These are phyloP conservation scores for Nipponia nippon DNA, from an alignment of 2,113 vertebrate genomes.

Conservation along the genomic window DNA sequence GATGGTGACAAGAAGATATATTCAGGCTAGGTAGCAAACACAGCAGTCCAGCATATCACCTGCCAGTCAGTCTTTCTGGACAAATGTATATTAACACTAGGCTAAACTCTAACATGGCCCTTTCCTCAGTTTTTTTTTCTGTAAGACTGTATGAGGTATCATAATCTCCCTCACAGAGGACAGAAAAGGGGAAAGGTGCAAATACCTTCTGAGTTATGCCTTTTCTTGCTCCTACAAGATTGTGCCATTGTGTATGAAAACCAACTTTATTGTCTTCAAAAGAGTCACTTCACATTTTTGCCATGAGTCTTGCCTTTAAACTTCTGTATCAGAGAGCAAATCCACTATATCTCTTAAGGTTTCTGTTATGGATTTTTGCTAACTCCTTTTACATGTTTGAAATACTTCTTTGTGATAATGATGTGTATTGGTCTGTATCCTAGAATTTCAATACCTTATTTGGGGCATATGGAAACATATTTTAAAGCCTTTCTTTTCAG, in stretches of 20 bases:
- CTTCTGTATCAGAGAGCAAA: background rate
- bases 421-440: background rate
- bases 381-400: background rate
- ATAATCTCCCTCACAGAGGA: background rate
- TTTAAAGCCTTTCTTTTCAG: background rate
- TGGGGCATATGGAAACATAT: background rate
- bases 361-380: background rate
- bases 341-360: background rate
- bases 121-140: background rate
- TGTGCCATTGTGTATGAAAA: background rate
- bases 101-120: background rate
- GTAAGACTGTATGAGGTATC: background rate
- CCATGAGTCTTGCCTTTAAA: background rate
- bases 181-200: background rate
- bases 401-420: background rate
- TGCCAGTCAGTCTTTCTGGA: background rate
- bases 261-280: background rate
- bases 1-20: background rate
- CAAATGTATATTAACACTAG: background rate
- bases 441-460: background rate
- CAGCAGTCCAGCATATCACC: background rate
- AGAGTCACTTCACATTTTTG: background rate
- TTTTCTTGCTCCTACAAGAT: background rate
- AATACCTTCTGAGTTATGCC: background rate
- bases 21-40: background rate